Evolutionary conservation across 1,140 invertebrate genomes (phyloP), one percentile per base, ranked within the genome.

Genomic region (fruit fly (Drosophila melanogaster)): DNA sequence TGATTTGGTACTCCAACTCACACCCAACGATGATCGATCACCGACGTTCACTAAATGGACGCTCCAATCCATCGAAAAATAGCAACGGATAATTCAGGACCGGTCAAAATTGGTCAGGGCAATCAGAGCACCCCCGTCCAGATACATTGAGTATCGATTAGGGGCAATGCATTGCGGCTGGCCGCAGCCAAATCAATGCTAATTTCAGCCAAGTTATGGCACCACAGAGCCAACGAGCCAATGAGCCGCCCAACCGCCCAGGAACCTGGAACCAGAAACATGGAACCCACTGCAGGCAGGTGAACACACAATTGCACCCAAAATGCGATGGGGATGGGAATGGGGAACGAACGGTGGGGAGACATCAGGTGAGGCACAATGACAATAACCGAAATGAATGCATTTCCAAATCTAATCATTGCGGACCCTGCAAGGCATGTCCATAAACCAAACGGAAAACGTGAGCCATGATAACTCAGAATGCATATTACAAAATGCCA

Each of bases 401-500:
- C 46, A 64, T 69, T 61, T 49, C 38, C 55, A 78, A 78, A 71
- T 64, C 53, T 60, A 77, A 73, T 77, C 77, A 80, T 76, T 47
- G 43, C 41, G 75, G 53, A 41, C 49, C 35, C 80, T 51, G 54
- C 49, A 64, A 76, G 62, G 61, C 72, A 75, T 56, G 51, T 76
- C 54, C 72, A 57, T 76, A 54, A 64, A 53, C 49, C 60, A 56
- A 76, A 58, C 71, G 65, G 44, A 50, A 60, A 61, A 57, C 51
- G 57, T 70, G 64, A 71, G 76, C 65, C 58, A 51, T 65, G 76
- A 89, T 89, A 81, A 76, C 78, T 87, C 83, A 81, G 84, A 66
- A 53, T 53, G 43, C 54, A 51, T 50, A 65, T 80, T 77, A 73
- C 57, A 53, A 43, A 56, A 56, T 83, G 76, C 60, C 61, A 67